Base-by-base conservation (phyloP, 2,113 vertebrate species). In the Electrona antarctica region DNA sequence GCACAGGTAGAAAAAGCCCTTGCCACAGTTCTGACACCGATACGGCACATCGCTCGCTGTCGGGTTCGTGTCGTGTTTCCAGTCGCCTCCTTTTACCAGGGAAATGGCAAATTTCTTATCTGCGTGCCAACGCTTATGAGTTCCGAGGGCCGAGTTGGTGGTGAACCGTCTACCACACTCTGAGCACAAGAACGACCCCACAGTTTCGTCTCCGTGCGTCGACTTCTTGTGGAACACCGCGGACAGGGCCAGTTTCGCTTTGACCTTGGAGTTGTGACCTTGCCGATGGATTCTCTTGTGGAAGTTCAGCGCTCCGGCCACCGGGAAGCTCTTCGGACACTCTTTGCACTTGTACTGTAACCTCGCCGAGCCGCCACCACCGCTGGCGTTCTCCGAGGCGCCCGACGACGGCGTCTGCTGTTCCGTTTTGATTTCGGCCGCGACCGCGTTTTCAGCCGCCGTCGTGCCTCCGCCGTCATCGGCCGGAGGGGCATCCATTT, bases 61-160 rank as follows among this genome's bases (percentile, higher is more conserved):
- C 56, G 80, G 88, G 47, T 68, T 58, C 54, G 60, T 54, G 0
- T 9, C 28, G 3, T 80, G 77, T 49, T 71, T 74, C 0, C 69
- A 67, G 29, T 85, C 80, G 70, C 74, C 74, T 1, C 80, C 87
- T n/a, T 85, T 89, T 80, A 85, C 85, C 2, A 79, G 55, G 58
- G 71, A 83, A 3, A 6, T 8, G 41, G 88, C 83, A 21, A 77
- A 76, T 57, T 81, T 91, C 73, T 91, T 90, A 9, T 91, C 90
- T 64, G 73, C 87, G 76, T 94, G 92, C 91, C 92, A 93, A 70
- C 92, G 76, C 75, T 80, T 91, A 70, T 93, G 93, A 49, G 90
- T 90, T 11, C 92, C 89, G 0, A 94, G 92, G 8, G 93, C 92
- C 0, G 92, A 88, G 77, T 93, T 93, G 7, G 90, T 86, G 47